Evolutionary conservation across 2,113 vertebrate genomes (phyloP).

Genomic region (Perognathus longimembris): DNA sequence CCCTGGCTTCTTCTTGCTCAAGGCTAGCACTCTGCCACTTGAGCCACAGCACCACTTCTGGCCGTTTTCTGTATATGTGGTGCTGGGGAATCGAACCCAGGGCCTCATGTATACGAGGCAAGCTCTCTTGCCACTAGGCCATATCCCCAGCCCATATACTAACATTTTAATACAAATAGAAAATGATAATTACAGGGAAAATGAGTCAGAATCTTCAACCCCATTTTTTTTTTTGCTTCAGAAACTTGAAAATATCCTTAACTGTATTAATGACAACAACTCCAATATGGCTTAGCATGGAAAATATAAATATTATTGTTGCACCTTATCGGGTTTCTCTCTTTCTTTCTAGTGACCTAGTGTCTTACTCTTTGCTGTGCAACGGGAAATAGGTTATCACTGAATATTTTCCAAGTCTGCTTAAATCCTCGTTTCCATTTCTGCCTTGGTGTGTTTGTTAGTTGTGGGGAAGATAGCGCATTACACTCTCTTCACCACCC

Average conservation of each 20-base stretch:
- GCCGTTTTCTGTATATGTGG: no score
- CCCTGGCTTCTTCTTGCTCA: no score
- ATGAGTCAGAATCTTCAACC: background rate
- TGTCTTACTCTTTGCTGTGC: background rate
- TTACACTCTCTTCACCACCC: background rate
- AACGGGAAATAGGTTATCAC: background rate
- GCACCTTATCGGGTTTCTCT: background rate
- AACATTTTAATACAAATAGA: no score
- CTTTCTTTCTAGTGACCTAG: no score
- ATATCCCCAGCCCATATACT: no score
- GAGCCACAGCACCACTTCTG: no score
- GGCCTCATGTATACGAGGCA: no score
- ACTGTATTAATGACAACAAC: background rate
- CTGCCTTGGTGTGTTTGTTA: background rate
- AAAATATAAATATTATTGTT: background rate
- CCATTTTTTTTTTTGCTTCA: background rate
- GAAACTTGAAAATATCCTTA: conserved; percentile 39
- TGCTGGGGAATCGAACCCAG: no score
- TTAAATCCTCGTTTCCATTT: conserved; percentile 2
- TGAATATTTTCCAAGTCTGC: background rate
- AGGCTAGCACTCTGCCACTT: no score
- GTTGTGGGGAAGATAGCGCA: background rate
- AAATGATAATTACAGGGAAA: background rate
- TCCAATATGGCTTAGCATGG: background rate
- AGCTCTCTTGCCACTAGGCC: no score